A percentile compares a stretch with the other conserved stretches of the same genome.
Evolutionary conservation across 1,140 invertebrate species (phyloP).

Genomic region (Ylistrum balloti): DNA sequence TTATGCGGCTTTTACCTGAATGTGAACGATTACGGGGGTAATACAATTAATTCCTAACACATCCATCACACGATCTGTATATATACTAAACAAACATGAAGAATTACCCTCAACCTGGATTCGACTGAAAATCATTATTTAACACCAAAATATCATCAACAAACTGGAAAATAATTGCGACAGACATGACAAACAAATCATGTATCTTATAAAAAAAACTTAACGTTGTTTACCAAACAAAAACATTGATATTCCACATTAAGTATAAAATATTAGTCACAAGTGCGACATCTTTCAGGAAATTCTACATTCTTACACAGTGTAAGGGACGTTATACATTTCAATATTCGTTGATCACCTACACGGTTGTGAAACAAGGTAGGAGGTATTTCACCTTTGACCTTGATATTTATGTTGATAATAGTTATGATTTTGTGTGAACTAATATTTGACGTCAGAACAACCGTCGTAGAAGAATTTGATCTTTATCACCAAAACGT

Average conservation of each 20-base stretch:
- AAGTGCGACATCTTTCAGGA: not conserved
- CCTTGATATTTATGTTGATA: not conserved
- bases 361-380: not conserved
- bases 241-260: not conserved
- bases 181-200: not conserved
- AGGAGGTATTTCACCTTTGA: not conserved
- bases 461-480: too few species aligned
- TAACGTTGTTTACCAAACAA: not conserved
- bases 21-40: not conserved
- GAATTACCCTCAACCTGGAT: not conserved
- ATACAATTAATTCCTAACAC: not conserved
- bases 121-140: not conserved
- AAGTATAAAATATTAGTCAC: constrained; percentile 40
- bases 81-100: not conserved
- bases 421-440: not conserved
- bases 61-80: not conserved
- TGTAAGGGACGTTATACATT: not conserved
- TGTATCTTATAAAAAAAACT: constrained; percentile 37
- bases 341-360: not conserved
- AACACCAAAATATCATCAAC: constrained; percentile 26
- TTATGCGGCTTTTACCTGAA: not conserved
- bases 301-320: not conserved
- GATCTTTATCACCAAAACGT: too few species aligned
- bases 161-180: not conserved
- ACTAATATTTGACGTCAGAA: not conserved